A percentile compares a stretch with the other conserved stretches of the same genome.
These are phyloP conservation scores for Epirrita christyi DNA, from an alignment of 2,888 invertebrate genomes.

Conservation along the genomic window DNA sequence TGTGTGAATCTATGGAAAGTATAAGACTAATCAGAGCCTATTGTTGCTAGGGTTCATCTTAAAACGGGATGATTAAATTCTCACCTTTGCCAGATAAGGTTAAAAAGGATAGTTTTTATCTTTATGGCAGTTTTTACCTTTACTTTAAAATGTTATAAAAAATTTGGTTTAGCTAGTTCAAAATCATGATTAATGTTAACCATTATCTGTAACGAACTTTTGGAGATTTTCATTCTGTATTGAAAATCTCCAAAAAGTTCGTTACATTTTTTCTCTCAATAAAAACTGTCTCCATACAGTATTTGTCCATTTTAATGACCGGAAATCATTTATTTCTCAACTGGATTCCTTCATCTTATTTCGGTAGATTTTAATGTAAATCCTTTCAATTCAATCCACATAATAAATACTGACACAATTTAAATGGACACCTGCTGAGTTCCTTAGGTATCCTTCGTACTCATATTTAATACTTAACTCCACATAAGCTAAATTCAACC, in stretches of 20 bases:
- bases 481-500: slow-evolving; percentile 32
- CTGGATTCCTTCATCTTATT: slow-evolving; percentile 14
- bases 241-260: no score
- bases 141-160: background rate
- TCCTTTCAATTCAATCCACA: slow-evolving; percentile 27
- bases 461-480: slow-evolving; percentile 43
- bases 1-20: slow-evolving; percentile 57
- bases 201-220: no score
- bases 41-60: slow-evolving; percentile 46
- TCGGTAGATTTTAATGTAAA: slow-evolving; percentile 26
- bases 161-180: background rate
- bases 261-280: no score
- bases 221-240: no score
- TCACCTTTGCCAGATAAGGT: slow-evolving; percentile 17
- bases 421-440: slow-evolving; percentile 75
- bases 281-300: background rate
- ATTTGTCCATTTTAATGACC: slow-evolving; percentile 26
- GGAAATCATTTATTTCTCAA: slow-evolving; percentile 19
- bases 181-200: slow-evolving; percentile 4
- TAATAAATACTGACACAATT: slow-evolving; percentile 65
- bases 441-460: slow-evolving; percentile 74
- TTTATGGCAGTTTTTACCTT: background rate
- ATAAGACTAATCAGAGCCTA: slow-evolving; percentile 57
- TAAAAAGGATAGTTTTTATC: background rate
- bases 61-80: slow-evolving; percentile 18